Conservation (phyloP, 2,113 vertebrate species). For the Apaloderma vittatum region DNA sequence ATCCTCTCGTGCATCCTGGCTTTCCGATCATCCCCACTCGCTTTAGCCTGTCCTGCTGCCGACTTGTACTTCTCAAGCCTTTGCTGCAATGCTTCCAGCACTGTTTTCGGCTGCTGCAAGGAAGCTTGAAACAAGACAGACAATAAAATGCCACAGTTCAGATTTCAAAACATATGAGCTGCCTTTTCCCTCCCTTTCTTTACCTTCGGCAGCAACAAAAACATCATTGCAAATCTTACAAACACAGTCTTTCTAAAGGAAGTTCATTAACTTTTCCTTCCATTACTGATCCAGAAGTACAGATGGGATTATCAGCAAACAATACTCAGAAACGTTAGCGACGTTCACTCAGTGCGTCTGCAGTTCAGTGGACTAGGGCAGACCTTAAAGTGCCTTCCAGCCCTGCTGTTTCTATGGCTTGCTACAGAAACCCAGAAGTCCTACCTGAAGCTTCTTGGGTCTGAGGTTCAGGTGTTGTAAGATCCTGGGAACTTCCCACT, state of each 20-base stretch:
- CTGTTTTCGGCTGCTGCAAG: slow-evolving; percentile 80
- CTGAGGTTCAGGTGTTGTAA: slow-evolving; percentile 17
- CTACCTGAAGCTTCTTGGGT: slow-evolving; percentile 44
- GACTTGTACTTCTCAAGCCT: slow-evolving; percentile 89
- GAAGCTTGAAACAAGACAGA: slow-evolving; percentile 43
- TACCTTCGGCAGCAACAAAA: not conserved
- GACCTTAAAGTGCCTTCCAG: not conserved
- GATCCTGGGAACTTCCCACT: slow-evolving; percentile 36
- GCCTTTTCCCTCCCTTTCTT: not conserved
- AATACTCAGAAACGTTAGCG: not conserved
- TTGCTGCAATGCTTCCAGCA: slow-evolving; percentile 92
- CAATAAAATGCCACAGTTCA: not conserved
- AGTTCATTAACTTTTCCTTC: not conserved
- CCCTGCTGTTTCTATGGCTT: not conserved
- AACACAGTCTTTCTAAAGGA: not conserved
- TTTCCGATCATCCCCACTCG: slow-evolving; percentile 89
- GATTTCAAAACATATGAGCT: not conserved
- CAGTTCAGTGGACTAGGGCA: not conserved
- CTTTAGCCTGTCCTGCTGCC: slow-evolving; percentile 89
- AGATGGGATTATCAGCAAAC: not conserved
- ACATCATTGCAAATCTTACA: fast-evolving
- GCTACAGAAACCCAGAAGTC: not conserved
- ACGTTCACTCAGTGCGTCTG: not conserved
- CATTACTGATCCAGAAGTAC: not conserved
- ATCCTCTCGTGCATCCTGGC: slow-evolving; percentile 96